A percentile compares a stretch with the other conserved stretches of the same genome.
Conservation (phyloP, 2,888 invertebrate genomes). For the Acleris cristana region DNA sequence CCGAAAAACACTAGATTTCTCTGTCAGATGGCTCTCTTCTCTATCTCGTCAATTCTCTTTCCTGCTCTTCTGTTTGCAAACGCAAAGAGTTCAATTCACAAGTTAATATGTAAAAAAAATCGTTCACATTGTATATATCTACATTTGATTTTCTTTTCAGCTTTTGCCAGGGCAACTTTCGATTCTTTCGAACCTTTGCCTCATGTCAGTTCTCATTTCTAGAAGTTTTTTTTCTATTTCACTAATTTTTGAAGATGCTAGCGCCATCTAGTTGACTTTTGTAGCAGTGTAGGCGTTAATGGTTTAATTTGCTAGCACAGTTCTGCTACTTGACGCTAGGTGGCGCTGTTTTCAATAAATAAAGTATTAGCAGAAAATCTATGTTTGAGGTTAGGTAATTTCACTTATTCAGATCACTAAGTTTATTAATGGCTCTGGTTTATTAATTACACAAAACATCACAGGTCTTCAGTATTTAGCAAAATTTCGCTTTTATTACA, state of each 20-base stretch:
- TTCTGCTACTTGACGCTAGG: no score
- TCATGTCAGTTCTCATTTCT: background rate
- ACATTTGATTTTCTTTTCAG: background rate
- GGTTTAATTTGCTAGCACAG: no score
- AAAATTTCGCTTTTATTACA: no score
- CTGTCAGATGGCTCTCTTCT: background rate
- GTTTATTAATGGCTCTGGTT: no score
- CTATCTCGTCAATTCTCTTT: background rate
- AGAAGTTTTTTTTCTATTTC: background rate
- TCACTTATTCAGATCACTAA: no score
- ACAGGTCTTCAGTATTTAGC: no score
- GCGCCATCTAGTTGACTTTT: background rate
- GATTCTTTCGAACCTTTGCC: background rate
- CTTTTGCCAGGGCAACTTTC: background rate
- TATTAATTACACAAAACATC: no score
- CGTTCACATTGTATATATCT: background rate
- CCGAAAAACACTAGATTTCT: background rate
- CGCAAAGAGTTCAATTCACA: background rate
- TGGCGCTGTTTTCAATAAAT: no score
- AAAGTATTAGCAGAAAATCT: no score
- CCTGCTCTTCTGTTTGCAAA: background rate
- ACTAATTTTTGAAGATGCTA: background rate
- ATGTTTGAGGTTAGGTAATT: no score
- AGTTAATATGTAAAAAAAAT: background rate
- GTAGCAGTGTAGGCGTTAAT: background rate